Evolutionary conservation across 1,140 invertebrate genomes (phyloP).

Genomic region (Hylaeus anthracinus): DNA sequence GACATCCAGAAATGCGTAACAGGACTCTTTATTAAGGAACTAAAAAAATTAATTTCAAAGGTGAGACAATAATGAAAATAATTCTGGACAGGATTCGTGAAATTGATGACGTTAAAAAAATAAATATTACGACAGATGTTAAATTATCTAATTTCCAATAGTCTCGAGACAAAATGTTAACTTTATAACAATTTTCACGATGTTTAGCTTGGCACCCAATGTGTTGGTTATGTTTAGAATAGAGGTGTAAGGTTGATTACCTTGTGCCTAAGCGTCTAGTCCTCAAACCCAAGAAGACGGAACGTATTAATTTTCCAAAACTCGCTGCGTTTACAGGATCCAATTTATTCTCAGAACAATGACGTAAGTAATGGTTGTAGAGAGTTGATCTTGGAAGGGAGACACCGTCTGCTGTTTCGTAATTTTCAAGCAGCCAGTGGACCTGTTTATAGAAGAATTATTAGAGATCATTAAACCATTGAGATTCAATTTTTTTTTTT

Average conservation of each 20-base stretch:
- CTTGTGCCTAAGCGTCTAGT: constrained; percentile 96
- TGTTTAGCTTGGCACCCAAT: no score
- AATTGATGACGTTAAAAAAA: no score
- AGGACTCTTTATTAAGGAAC: no score
- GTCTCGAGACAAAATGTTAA: no score
- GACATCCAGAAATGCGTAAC: no score
- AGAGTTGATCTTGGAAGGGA: constrained; percentile 97
- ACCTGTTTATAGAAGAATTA: constrained; percentile 84
- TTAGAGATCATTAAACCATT: background rate
- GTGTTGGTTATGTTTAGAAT: no score
- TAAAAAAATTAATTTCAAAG: no score
- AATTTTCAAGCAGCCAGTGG: constrained; percentile 98
- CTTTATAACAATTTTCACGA: no score
- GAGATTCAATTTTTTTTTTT: background rate
- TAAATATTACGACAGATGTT: no score
- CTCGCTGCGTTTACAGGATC: constrained; percentile 99
- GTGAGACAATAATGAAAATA: no score
- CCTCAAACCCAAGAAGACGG: constrained; percentile 96
- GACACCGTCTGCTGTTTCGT: constrained; percentile 98
- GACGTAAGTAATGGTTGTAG: constrained; percentile 97
- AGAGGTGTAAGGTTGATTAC: constrained; percentile 76
- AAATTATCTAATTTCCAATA: no score
- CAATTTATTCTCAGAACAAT: constrained; percentile 96
- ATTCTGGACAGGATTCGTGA: no score
- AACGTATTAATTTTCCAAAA: constrained; percentile 99